phyloP scores from a whole-genome alignment of 1,140 invertebrate species.

The Psix sp. region DNA sequence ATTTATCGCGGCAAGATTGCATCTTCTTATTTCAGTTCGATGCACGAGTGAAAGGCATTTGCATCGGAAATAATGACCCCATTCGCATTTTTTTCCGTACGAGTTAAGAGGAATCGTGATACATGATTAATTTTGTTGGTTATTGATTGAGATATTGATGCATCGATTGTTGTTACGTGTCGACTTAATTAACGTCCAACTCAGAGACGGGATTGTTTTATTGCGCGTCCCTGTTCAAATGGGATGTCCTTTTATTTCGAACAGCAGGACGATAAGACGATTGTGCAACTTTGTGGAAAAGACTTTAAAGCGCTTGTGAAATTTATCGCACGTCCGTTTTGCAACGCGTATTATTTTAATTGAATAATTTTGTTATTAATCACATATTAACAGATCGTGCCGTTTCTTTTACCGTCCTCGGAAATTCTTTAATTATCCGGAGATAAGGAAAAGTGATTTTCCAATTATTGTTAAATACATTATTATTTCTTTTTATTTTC shows the following conservation, averaged over 20 bases:
- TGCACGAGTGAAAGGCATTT: conserved; percentile 56
- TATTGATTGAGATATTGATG: conserved; percentile 57
- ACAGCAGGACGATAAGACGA: conserved; percentile 27
- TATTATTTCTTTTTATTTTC: no score
- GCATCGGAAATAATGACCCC: conserved; percentile 56
- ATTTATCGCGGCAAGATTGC: conserved; percentile 47
- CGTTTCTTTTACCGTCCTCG: no score
- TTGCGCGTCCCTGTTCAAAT: conserved; percentile 30
- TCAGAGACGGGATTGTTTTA: conserved; percentile 38
- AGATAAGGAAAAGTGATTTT: no score
- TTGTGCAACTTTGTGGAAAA: conserved; percentile 27
- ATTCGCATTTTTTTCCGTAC: conserved; percentile 33
- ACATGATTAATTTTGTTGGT: conserved; percentile 51
- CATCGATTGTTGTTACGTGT: conserved; percentile 53
- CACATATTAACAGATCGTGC: no score
- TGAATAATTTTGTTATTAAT: conserved; percentile 41
- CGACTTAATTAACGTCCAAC: conserved; percentile 46
- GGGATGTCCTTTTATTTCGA: conserved; percentile 15
- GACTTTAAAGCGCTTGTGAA: conserved; percentile 14
- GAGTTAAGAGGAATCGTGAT: conserved; percentile 23
- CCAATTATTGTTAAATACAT: no score
- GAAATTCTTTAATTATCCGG: no score
- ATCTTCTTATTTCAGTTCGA: conserved; percentile 48
- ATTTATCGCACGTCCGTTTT: conserved; percentile 16
- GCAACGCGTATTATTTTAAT: conserved; percentile 43